Conservation (phyloP, 2,888 invertebrate genomes). For the Laothoe populi region DNA sequence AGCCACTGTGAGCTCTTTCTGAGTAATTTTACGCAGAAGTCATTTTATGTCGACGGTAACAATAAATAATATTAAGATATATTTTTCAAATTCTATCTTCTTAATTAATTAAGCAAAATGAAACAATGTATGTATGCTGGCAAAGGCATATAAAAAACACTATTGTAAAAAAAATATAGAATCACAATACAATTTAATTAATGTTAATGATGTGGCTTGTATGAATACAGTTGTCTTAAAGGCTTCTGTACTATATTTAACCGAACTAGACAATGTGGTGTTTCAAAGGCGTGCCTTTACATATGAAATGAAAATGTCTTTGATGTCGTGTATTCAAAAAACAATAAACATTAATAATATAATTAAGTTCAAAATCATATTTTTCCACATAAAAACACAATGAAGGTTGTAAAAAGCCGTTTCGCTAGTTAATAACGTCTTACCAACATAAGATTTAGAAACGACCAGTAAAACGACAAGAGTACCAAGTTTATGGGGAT, state of each 20-base stretch:
- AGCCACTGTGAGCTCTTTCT: too few relatives aligned
- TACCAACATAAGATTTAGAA: constrained; percentile 3
- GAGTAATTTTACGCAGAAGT: too few relatives aligned
- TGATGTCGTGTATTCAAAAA: not conserved
- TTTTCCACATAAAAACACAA: not conserved
- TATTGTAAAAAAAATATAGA: not conserved
- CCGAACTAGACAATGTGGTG: not conserved
- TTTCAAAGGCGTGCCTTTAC: not conserved
- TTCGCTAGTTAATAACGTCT: not conserved
- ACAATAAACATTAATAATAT: not conserved
- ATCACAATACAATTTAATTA: not conserved
- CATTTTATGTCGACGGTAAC: too few relatives aligned
- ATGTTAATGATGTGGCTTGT: not conserved
- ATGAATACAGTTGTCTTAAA: not conserved
- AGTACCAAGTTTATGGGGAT: not conserved
- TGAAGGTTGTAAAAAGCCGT: not conserved
- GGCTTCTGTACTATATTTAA: not conserved
- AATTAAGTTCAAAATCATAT: not conserved
- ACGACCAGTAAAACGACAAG: not conserved
- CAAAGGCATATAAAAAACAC: too few relatives aligned
- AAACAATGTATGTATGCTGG: not conserved
- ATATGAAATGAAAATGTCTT: not conserved
- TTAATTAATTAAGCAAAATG: too few relatives aligned
- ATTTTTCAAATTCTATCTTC: too few relatives aligned
- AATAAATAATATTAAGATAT: too few relatives aligned